Evolutionary conservation across 1,140 invertebrate species (phyloP), one percentile per base, ranked within the genome.

Genomic region (Hylaeus anthracinus): DNA sequence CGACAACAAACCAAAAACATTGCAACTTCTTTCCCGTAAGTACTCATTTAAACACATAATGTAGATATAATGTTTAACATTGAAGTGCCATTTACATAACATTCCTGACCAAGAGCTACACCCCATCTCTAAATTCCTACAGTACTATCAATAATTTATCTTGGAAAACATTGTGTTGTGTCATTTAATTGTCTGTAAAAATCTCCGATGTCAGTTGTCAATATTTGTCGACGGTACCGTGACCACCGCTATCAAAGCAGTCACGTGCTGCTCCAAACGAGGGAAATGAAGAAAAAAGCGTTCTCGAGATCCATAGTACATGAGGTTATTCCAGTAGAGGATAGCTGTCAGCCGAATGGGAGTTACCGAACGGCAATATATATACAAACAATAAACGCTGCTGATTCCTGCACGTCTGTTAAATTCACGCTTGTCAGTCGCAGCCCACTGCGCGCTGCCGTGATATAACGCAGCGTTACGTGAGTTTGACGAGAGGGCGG

Each of bases 391-490:
- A 92, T 91, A 87, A 83, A 82, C 75, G 87, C 81, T 76, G 88
- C 88, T 90, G 90, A 91, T 89, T 91, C 85, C 88, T 90, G 87
- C 75, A 82, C 83, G 89, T 89, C 90, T 72, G 88, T 91, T 91
- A 91, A 91, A 92, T 90, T 90, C 80, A 81, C 88, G 85, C 89
- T 83, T 92, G 92, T 93, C 92, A 93, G 86, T 81, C 69, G 73
- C 92, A 93, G 87, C 45, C 88, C 48, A 67, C 55, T 8, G 5
- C 45, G 45, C 5, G 3, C 3, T 60, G 60, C 72, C 89, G 86
- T 92, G 91, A 92, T 88, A 89, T 92, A 92, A 93, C 90, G 72
- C 79, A 70, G 87, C 75, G 87, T 93, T 92, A 92, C 90, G 89
- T 90, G 83, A 92, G 88, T 86, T 88, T 88, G 88, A 87, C 85